A percentile compares a stretch with the other conserved stretches of the same genome.
phyloP scores from a whole-genome alignment of 53 echinoderm and acorn worm genomes.

The Holothuria leucospilota region DNA sequence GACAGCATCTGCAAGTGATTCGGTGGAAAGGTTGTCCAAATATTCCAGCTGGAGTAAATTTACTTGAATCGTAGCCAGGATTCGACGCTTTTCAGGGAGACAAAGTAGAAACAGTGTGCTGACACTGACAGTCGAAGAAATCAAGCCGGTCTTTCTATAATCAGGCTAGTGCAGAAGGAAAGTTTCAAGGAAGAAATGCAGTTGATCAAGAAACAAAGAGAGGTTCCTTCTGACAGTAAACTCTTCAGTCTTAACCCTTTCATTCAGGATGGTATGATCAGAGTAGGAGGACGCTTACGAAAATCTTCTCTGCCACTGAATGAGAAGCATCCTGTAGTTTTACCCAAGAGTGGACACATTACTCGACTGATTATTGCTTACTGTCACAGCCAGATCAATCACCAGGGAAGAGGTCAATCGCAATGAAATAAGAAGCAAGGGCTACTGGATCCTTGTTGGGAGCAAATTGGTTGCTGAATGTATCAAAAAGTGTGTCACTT shows the following conservation, averaged over 20 bases:
- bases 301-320: slow-evolving; percentile 25
- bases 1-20: neutral
- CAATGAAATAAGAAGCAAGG: slow-evolving; percentile 53
- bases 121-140: slow-evolving; percentile 42
- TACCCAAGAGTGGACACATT: too few species aligned
- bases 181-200: slow-evolving; percentile 47
- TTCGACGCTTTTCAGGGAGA: neutral
- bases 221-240: slow-evolving; percentile 8
- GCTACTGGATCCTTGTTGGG: slow-evolving; percentile 65
- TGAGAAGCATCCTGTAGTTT: slow-evolving; percentile 62
- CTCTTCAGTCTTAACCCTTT: too few species aligned
- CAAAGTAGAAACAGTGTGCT: neutral
- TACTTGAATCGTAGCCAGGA: neutral
- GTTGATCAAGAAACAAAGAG: slow-evolving; percentile 3
- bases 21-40: slow-evolving; percentile 13
- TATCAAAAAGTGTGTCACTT: too few species aligned
- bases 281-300: slow-evolving; percentile 70
- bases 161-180: slow-evolving; percentile 6
- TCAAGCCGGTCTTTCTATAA: slow-evolving; percentile 35
- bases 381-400: slow-evolving; percentile 56
- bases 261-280: too few species aligned
- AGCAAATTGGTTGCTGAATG: slow-evolving; percentile 51
- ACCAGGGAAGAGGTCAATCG: slow-evolving; percentile 72
- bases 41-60: neutral
- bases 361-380: slow-evolving; percentile 58